These are phyloP conservation scores for Recurvirostra avosetta DNA, from an alignment of 2,113 vertebrate species.

Conservation along the genomic window DNA sequence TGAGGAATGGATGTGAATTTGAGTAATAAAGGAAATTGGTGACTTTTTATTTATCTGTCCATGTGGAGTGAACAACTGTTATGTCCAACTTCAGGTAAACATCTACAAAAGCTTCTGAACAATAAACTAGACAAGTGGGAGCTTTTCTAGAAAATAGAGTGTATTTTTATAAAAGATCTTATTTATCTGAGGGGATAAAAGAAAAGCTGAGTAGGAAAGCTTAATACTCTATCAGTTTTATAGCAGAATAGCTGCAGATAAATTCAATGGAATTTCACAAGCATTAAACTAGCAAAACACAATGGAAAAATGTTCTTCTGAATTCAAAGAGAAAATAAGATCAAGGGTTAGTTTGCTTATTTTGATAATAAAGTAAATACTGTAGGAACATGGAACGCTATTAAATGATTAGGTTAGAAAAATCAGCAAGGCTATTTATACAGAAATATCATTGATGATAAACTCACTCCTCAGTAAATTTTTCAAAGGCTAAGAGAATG, in stretches of 20 bases:
- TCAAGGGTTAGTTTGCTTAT: not conserved
- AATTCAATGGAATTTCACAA: not conserved
- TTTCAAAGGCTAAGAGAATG: not conserved
- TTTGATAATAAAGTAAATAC: not conserved
- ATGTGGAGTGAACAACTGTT: not conserved
- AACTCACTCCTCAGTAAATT: not conserved
- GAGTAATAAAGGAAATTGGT: not conserved
- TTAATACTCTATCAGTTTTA: not conserved
- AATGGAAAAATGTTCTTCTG: not conserved
- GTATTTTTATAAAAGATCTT: not conserved
- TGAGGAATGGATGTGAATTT: not conserved
- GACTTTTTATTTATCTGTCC: not conserved
- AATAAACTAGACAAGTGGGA: not conserved
- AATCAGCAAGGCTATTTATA: not conserved
- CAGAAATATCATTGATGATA: not conserved
- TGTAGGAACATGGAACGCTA: not conserved
- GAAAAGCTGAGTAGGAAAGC: not conserved
- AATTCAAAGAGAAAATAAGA: not conserved
- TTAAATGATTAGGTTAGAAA: not conserved
- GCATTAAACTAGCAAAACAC: not conserved
- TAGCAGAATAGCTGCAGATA: not conserved
- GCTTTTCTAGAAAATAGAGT: not conserved
- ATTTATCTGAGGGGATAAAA: conserved; percentile 28
- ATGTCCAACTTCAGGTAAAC: not conserved
- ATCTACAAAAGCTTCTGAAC: not conserved